Evolutionary conservation across 2,113 vertebrate species (phyloP).

Genomic region (Sorex araneus): DNA sequence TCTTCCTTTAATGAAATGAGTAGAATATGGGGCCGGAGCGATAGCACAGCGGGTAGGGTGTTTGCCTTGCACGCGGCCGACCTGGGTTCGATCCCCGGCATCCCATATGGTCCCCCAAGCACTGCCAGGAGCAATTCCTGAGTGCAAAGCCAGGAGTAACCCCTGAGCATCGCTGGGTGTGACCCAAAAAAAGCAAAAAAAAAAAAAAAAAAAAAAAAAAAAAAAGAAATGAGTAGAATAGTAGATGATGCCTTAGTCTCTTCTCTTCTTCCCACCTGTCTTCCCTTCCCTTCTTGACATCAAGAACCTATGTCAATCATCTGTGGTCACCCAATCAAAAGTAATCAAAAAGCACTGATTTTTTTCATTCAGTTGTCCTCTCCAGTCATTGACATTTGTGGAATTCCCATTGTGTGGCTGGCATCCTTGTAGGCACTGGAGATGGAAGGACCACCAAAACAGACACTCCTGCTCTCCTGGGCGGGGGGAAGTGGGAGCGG

Average conservation of each 20-base stretch:
- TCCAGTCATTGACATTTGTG: neutral
- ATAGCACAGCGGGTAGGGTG: no score
- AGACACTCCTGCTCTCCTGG: no score
- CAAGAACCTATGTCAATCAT: neutral
- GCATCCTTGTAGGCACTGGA: neutral
- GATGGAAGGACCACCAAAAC: neutral
- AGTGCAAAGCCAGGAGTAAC: no score
- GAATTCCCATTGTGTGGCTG: neutral
- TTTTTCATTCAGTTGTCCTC: neutral
- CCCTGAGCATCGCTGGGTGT: no score
- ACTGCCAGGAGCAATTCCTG: no score
- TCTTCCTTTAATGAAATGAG: neutral
- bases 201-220: no score
- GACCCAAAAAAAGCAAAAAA: no score
- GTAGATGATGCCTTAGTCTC: no score
- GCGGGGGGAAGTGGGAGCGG: fast-evolving
- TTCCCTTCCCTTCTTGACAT: neutral
- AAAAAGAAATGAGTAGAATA: neutral
- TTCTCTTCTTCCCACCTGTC: neutral
- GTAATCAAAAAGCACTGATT: neutral
- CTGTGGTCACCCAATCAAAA: neutral
- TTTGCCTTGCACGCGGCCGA: no score
- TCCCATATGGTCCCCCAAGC: no score
- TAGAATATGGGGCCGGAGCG: no score
- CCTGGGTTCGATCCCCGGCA: no score